Conservation (phyloP, 2,113 vertebrate genomes). For the Microcebus tavaratra region DNA sequence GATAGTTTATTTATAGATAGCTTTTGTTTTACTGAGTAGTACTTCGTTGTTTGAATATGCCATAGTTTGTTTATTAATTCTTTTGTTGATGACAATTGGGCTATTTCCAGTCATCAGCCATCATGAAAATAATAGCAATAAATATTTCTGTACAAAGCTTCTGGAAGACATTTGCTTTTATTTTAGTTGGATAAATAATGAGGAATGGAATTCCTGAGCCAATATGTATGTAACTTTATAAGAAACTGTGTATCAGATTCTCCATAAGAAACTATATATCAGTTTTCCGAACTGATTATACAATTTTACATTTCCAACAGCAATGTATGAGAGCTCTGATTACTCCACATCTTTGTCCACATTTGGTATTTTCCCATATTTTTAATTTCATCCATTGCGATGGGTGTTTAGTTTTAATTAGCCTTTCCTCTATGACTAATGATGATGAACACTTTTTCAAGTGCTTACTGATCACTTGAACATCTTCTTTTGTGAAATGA, state of each 20-base stretch:
- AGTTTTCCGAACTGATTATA: neutral
- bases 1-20: neutral
- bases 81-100: slow-evolving; percentile 13
- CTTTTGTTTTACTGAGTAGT: neutral
- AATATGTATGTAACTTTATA: neutral
- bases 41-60: neutral
- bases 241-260: neutral
- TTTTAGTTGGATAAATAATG: slow-evolving; percentile 26
- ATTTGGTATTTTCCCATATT: neutral
- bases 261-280: neutral
- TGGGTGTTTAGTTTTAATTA: neutral
- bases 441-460: neutral
- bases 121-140: neutral
- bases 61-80: neutral
- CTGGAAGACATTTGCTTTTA: slow-evolving; percentile 21
- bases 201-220: neutral
- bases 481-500: neutral
- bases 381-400: neutral
- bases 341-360: neutral
- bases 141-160: neutral
- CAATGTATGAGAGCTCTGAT: neutral
- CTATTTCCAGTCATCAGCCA: neutral
- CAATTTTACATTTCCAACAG: neutral
- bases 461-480: neutral
- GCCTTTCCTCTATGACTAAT: neutral